Base-by-base conservation (phyloP, 2,113 vertebrate species). In the Melanerpes aurifrons region DNA sequence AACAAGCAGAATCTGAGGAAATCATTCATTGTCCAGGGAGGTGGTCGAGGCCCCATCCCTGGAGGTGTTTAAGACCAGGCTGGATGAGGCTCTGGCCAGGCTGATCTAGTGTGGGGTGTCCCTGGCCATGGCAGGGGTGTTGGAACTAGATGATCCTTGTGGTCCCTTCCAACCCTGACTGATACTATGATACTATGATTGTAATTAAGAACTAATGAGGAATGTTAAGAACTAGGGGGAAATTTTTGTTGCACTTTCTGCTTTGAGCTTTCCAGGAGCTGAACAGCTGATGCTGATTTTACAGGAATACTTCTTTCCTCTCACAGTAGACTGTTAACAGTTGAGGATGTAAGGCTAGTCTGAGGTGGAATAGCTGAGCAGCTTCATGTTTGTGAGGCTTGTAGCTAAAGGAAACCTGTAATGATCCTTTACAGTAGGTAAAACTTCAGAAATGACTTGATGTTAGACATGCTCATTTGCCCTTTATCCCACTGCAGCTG, bases 261-360 rank as follows among this genome's bases (percentile, higher is more conserved):
- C 25, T 94, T 89, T 82, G 69, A 76, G 15, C 50, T 54, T 80
- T 77, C 10, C 5, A 54, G 53, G 24, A 77, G 15, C 6, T 84
- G 70, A 66, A 40, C 45, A 75, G 22, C 22, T 66, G 63, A 62
- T 81, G 12, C 6, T 58, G 59, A 47, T 56, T 32, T 31, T 14
- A 31, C 7, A 63, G 58, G 31, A 68, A 20, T 67, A 28, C 2
- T 43, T 57, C 11, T 31, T 10, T 9, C 4, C 11, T 31, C 9
- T 9, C 4, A 6, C 22, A 68, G 0, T 50, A 59, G 54, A 3
- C 24, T 54, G 8, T 45, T 70, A 43, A 43, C 6, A 6, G 1
- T 53, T 71, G 19, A 72, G 22, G 11, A 32, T 47, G 4, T 11
- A 32, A 15, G 32, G 47, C 13, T 67, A 58, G 43, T 14, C 7